Evolutionary conservation across 2,888 invertebrate species (phyloP), one percentile per base, ranked within the genome.

Genomic region (Drosophila formosana): DNA sequence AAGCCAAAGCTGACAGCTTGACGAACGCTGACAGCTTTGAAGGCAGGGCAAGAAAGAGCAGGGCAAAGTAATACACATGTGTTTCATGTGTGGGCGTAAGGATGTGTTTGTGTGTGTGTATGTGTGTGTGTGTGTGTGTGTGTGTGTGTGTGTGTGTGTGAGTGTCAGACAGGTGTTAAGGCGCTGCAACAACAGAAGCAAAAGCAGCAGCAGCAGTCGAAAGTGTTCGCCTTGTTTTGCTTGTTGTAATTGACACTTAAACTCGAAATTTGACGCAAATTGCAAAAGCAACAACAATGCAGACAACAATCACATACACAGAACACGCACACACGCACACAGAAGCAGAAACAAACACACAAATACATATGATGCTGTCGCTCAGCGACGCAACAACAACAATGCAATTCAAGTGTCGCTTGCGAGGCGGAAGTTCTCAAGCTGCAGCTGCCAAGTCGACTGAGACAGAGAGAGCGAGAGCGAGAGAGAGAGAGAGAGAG

Each of bases 231-330:
- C 64, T 76, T 69, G 62, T 72, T 66, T 67, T 70, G 66, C 72
- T 70, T 75, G 47, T 78, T 87, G 89, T 84, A 85, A 85, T 89
- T 85, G 85, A 85, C 87, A 85, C 85, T 89, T 85, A 75, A 85
- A 87, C 89, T 85, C 87, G 72, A 87, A 89, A 89, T 85, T 89
- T 84, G 82, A 89, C 82, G 85, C 72, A 87, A 87, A 88, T 81
- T 86, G 83, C 86, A 82, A 67, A 71, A 73, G 70, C 73, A 68
- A 28, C 61, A 58, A 49, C 65, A 66, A 60, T 41, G 46, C 26
- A 57, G 23, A 68, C 53, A 73, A 68, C 73, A 73, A 55, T 18
- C 51, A 25, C 25, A 51, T 8, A 23, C 7, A 37, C 25, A 18
- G 1, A 18, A 18, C 18, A 18, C 18, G 2, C 26, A 39, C 26